These are phyloP conservation scores for Gadopsis bispinosus DNA, from an alignment of 2,797 vertebrate genomes.

Conservation along the genomic window DNA sequence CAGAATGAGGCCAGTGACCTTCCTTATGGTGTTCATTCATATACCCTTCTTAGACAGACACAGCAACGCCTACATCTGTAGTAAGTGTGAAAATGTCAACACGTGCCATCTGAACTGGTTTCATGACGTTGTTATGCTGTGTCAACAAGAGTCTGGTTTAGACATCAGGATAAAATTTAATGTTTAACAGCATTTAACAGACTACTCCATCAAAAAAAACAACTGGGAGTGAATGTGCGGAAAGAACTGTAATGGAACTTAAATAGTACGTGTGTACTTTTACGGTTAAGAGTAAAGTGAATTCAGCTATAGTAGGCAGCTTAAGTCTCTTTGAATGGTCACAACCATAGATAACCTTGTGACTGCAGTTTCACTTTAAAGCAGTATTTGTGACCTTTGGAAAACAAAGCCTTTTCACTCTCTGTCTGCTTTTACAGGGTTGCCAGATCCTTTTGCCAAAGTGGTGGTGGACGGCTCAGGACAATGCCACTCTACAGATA, in stretches of 20 bases:
- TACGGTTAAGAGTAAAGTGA: neutral
- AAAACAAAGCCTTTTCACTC: neutral
- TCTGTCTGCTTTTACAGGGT: constrained; percentile 82
- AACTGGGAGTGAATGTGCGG: neutral
- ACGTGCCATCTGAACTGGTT: neutral
- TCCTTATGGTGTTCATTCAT: neutral
- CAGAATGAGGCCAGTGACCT: neutral
- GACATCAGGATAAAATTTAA: neutral
- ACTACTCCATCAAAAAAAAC: neutral
- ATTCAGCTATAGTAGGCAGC: neutral
- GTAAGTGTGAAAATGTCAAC: neutral
- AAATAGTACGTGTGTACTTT: neutral
- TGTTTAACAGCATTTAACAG: neutral
- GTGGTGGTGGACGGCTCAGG: constrained; percentile 99
- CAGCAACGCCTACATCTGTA: too few species aligned
- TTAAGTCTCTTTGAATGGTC: neutral
- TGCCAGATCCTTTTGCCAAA: constrained; percentile 98
- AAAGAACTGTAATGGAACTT: neutral
- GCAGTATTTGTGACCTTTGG: neutral
- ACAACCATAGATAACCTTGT: neutral
- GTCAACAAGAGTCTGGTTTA: neutral
- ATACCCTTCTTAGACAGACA: neutral
- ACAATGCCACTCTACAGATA: constrained; percentile 99
- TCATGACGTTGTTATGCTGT: neutral
- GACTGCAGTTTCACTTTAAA: neutral